phyloP scores from a whole-genome alignment of 2,113 vertebrate genomes.

The Hoplias malabaricus region DNA sequence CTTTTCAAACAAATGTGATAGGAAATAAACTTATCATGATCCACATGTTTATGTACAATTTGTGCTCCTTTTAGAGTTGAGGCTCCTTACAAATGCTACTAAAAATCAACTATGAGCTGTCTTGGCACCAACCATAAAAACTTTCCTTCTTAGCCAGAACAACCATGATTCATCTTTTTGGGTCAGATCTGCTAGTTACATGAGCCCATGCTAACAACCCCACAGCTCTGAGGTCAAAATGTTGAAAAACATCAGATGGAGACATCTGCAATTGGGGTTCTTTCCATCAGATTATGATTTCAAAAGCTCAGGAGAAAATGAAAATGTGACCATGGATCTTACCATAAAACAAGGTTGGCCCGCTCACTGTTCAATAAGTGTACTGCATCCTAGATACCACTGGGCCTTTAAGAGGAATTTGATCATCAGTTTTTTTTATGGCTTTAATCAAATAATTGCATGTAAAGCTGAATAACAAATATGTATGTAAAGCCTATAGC shows the following conservation, averaged over 20 bases:
- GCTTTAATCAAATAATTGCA: no score
- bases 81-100: neutral
- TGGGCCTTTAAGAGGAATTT: no score
- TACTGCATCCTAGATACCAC: neutral
- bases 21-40: constrained; percentile 22
- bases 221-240: neutral
- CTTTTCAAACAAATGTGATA: constrained; percentile 31
- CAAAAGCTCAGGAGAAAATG: neutral
- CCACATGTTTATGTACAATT: constrained; percentile 11
- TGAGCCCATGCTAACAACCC: neutral
- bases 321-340: neutral
- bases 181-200: neutral
- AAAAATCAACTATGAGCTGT: constrained; percentile 1
- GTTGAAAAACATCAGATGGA: neutral
- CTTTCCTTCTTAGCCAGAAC: neutral
- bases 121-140: constrained; percentile 12
- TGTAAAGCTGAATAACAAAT: no score
- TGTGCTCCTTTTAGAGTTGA: constrained; percentile 23
- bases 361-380: neutral
- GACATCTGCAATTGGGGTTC: neutral
- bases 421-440: no score
- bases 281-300: neutral
- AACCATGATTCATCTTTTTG: neutral
- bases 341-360: neutral
- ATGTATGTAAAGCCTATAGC: no score